Base-by-base conservation (phyloP, 2,797 vertebrate species). In the Sarcophilus harrisii region DNA sequence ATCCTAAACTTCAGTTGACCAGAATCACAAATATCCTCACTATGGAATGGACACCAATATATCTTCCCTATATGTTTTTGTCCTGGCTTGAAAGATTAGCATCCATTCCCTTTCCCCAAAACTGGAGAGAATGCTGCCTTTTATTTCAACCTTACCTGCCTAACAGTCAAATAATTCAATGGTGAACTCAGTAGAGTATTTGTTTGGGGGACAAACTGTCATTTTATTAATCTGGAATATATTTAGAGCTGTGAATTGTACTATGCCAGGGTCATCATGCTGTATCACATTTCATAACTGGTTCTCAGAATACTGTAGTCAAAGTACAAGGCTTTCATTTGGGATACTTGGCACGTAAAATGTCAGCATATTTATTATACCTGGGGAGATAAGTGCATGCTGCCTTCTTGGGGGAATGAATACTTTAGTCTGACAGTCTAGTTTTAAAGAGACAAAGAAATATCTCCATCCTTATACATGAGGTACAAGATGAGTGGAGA, bases 381-480 rank as follows among this genome's bases (percentile, higher is more conserved):
- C 66, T 38, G 95, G n/a, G 90, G 92, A 94, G 81, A 49, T 95
- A 95, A 95, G 81, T 91, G 38, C 94, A 96, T 30, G 57, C 96
- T 91, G 92, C 95, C 87, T 27, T 97, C 29, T 95, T 92, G 14
- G 62, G 24, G 32, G 93, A 59, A 94, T 90, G 58, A 73, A 91
- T 96, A 95, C 95, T 97, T 97, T 97, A 90, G 90, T 93, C 96
- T 97, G 94, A 95, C 87, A 95, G 45, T 96, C 30, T 60, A 94
- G 91, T 94, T n/a, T 97, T 97, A 96, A 96, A 92, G 94, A 97
- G 96, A 95, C 95, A 97, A 96, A 97, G 96, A 95, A 95, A 52
- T 92, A 96, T 94, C 95, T 93, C 91, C 52, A 95, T 97, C 90
- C 57, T 94, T 91, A 90, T 93, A 91, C n/a, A 93, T 29, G 54